Base-by-base conservation (phyloP, 2,888 invertebrate genomes). In the Anorthoa munda region DNA sequence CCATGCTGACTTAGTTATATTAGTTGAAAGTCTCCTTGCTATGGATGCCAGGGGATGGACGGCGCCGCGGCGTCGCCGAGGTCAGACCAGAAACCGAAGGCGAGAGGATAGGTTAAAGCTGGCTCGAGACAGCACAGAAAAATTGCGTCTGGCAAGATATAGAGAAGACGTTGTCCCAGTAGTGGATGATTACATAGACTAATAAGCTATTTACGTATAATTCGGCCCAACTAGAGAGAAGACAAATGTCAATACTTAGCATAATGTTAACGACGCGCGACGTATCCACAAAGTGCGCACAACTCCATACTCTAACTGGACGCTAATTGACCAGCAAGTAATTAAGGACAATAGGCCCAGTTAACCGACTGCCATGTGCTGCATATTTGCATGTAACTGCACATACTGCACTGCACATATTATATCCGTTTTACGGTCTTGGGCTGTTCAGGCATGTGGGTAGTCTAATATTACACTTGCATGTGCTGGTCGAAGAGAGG, bases 311-410 rank as follows among this genome's bases (percentile, higher is more conserved):
- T 68, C 50, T 66, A 69, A 73, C 70, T 69, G 67, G 56, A 12
- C 56, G 67, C 72, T 85, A 86, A 86, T 83, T 71, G 77, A 71
- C 77, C 17, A 63, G 23, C 60, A n/a, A 66, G 64, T 82, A 82
- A 86, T 85, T 86, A 82, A 84, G 82, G 82, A 86, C 82, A 85
- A 77, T 78, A 69, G 68, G 75, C 55, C 67, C 66, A 72, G 75
- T 79, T 70, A 86, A 64, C 60, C 17, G 39, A 50, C 63, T 67
- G 61, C 64, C 65, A 69, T 79, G 46, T 68, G 71, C 66, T 61
- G 75, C 58, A 80, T 78, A 74, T 85, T 84, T 85, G 86, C 86
- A 86, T 79, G 58, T 70, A 68, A 77, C 73, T 66, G 66, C 67
- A 74, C n/a, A 59, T 31, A 31, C 73, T 66, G 66, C 67, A 74